phyloP scores from a whole-genome alignment of 2,797 vertebrate genomes.

The Tarsius wallacei region DNA sequence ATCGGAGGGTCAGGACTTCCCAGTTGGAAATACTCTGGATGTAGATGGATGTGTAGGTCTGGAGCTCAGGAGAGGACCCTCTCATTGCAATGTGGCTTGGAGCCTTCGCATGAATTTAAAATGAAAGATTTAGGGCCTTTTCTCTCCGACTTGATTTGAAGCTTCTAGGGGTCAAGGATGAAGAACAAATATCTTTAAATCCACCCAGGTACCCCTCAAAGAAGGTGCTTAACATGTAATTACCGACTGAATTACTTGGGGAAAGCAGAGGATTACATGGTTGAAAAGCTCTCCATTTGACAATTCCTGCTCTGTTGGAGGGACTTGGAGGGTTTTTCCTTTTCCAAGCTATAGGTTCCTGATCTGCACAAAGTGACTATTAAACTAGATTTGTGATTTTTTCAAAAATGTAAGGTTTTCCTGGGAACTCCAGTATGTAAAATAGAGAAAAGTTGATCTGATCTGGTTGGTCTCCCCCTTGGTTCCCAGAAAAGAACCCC shows the following conservation, averaged over 20 bases:
- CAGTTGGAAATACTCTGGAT: background rate
- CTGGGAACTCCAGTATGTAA: background rate
- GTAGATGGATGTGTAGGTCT: background rate
- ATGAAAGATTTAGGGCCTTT: background rate
- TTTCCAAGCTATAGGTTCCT: background rate
- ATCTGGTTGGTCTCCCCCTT: background rate
- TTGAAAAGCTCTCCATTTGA: background rate
- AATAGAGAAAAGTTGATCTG: constrained; percentile 29
- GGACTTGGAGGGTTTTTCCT: background rate
- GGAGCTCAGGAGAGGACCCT: background rate
- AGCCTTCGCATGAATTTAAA: background rate
- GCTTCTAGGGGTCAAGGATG: background rate
- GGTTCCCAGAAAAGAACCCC: background rate
- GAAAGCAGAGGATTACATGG: background rate
- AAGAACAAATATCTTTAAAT: constrained; percentile 28
- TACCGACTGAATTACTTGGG: background rate
- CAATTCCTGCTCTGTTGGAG: background rate
- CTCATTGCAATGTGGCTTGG: background rate
- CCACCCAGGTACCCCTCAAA: background rate
- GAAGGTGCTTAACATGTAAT: background rate
- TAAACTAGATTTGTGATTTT: background rate
- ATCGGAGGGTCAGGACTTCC: background rate
- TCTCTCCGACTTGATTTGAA: constrained; percentile 18
- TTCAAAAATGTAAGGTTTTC: background rate
- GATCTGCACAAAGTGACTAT: background rate